Base-by-base conservation (phyloP, 2,888 invertebrate species). In the Pollenia labialis region DNA sequence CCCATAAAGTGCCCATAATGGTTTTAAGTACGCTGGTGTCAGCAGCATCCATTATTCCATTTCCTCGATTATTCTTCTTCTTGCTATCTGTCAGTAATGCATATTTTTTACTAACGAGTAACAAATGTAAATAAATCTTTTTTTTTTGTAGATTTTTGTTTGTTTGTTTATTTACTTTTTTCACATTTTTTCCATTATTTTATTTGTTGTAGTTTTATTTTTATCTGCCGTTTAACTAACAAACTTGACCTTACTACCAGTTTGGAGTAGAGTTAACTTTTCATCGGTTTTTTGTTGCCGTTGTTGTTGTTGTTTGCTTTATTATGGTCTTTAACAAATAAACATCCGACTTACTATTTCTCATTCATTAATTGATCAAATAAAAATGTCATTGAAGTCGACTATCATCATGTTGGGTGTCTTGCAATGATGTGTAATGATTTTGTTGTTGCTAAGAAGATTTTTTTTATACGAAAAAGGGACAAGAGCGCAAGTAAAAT, bases 361-460 rank as follows among this genome's bases (percentile, higher is more conserved):
- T 58, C n/a, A 40, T 56, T 56, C 72, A 87, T 87, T 87, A 87
- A 87, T 87, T 87, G 87, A 87, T 87, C 85, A 87, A 87, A 87
- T 87, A 87, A 87, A 87, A 85, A 81, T 85, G 87, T 77, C 87
- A 87, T 85, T 85, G 87, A 84, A 81, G 81, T 81, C 50, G 77
- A 79, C 58, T 66, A 58, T 54, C 62, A 48, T 72, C 66, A 48
- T 72, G 56, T 46, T 84, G 79, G 84, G 79, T 66, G 84, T 79
- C 84, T 85, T 82, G 69, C 12, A 18, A 11, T 50, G 40, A 12
- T 32, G 4, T 72, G 1, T 4, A 18, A 56, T 56, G 68, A 23
- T 54, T 42, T 23, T 12, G 18, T 48, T 69, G 18, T 69, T 52
- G 23, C 8, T 50, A 64, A 23, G 23, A 58, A 77, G 8, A 44